Percentiles rank a stretch among this genome's conserved stretches.
phyloP scores from a whole-genome alignment of 2,113 vertebrate genomes.

The Sakesphorus luctuosus region DNA sequence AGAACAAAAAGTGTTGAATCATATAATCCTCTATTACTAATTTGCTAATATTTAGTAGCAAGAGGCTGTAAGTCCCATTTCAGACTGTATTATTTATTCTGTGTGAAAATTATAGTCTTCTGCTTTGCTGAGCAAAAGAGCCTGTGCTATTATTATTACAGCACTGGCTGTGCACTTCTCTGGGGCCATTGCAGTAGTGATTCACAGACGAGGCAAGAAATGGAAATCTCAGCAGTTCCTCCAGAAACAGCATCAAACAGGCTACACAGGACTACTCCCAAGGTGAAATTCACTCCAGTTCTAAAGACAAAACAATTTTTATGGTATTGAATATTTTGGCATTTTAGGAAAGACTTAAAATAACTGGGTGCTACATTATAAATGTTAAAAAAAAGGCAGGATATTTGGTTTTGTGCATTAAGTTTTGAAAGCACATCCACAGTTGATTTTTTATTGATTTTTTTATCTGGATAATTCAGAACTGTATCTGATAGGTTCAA shows the following conservation, averaged over 20 bases:
- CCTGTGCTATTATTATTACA: background rate
- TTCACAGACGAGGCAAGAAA: background rate
- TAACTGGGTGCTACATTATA: background rate
- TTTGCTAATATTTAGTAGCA: background rate
- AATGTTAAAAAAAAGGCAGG: background rate
- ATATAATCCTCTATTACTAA: background rate
- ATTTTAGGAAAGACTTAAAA: background rate
- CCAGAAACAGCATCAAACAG: background rate
- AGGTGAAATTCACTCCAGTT: background rate
- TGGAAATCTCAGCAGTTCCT: background rate
- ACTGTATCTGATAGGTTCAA: background rate
- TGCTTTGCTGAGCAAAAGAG: background rate
- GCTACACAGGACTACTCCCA: background rate
- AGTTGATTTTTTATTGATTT: background rate
- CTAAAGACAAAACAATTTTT: background rate
- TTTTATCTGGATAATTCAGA: background rate
- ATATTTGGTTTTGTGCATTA: background rate
- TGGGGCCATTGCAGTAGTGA: background rate
- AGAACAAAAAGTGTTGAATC: background rate
- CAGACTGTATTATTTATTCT: background rate
- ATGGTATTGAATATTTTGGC: background rate
- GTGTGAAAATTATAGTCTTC: background rate
- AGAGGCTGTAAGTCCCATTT: background rate
- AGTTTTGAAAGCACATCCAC: background rate
- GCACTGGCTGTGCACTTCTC: background rate